Conservation (phyloP, 1,140 invertebrate species). For the Pseudomyrmex flavicornis region DNA sequence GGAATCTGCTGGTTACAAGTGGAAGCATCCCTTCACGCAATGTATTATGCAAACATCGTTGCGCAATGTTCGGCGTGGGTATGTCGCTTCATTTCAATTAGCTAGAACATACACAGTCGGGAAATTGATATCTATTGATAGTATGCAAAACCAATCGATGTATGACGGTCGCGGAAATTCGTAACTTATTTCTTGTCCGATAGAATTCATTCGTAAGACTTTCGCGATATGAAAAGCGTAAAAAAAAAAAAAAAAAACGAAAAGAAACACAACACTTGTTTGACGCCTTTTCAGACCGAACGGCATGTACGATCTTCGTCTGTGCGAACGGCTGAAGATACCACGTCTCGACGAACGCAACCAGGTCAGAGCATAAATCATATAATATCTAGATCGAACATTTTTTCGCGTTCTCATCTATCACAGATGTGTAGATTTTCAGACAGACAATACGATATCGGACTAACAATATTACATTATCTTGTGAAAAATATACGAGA, state of each 20-base stretch:
- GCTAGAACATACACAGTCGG: background rate
- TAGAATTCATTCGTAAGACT: background rate
- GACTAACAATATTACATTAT: background rate
- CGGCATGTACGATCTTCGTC: constrained; percentile 54
- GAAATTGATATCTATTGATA: no score
- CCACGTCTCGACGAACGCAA: constrained; percentile 39
- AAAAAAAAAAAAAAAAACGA: no score
- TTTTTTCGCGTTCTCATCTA: background rate
- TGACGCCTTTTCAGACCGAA: constrained; percentile 45
- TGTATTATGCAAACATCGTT: constrained; percentile 92
- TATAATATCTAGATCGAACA: constrained; percentile 45
- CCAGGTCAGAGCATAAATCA: background rate
- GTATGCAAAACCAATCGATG: no score
- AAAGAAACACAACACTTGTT: background rate
- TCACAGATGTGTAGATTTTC: background rate
- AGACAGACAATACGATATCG: background rate
- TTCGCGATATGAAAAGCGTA: background rate
- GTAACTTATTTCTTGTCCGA: no score
- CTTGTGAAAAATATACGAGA: constrained; percentile 2
- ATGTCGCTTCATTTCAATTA: constrained; percentile 13
- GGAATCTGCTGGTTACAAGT: constrained; percentile 90
- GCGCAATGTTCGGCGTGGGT: constrained; percentile 87
- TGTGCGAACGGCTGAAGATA: constrained; percentile 62
- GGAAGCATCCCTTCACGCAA: constrained; percentile 93
- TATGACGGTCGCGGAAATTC: no score